These are phyloP conservation scores for Piezodorus guildinii DNA, from an alignment of 1,140 invertebrate genomes.

Conservation along the genomic window DNA sequence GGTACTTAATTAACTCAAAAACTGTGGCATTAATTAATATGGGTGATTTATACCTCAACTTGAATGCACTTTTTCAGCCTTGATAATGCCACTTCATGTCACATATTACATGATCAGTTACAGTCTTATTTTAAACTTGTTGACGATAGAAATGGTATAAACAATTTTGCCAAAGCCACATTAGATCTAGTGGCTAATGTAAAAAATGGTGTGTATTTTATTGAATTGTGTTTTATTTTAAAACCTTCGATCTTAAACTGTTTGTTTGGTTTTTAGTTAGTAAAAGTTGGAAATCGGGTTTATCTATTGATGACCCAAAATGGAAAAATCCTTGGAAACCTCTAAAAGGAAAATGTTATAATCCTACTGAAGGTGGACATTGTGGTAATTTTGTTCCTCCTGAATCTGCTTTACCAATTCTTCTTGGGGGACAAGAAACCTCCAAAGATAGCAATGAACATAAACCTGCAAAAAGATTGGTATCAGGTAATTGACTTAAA, in stretches of 20 bases:
- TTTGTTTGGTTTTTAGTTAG: not conserved
- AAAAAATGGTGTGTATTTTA: slow-evolving; percentile 4
- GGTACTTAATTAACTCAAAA: not conserved
- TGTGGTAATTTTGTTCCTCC: not conserved
- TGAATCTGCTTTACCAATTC: not conserved
- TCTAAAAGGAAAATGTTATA: not conserved
- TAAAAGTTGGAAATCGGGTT: slow-evolving; percentile 7
- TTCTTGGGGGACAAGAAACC: not conserved
- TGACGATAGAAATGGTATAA: slow-evolving; percentile 11
- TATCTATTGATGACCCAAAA: not conserved
- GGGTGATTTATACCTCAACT: not conserved
- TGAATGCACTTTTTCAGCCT: not conserved
- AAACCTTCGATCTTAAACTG: not conserved
- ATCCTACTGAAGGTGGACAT: not conserved
- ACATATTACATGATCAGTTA: slow-evolving; percentile 10
- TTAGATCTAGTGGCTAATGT: slow-evolving; percentile 4
- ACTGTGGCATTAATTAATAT: not conserved
- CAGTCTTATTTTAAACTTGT: slow-evolving; percentile 2
- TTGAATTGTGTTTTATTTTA: not conserved
- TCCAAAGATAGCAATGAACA: not conserved
- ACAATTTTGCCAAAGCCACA: slow-evolving; percentile 15
- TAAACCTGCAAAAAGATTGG: not conserved
- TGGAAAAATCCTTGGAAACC: not conserved
- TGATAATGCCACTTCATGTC: slow-evolving; percentile 4
- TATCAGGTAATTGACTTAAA: not conserved